Conservation (phyloP, 2,797 vertebrate genomes). For the Spondyliosoma cantharus region DNA sequence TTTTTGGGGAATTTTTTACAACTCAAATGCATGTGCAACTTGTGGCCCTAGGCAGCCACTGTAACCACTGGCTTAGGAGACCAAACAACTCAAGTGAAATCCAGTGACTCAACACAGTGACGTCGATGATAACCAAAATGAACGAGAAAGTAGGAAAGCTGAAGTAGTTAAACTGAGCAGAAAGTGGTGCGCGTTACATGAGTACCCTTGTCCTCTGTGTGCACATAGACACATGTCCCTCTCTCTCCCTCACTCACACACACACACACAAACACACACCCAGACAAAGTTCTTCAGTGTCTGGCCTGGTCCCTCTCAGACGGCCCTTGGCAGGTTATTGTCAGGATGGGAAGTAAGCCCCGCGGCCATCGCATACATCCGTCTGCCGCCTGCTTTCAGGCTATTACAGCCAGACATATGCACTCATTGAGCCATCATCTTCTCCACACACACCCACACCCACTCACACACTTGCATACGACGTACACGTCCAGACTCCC, state of each 20-base stretch:
- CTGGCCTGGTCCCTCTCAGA: slow-evolving; percentile 34
- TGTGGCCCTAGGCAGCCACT: background rate
- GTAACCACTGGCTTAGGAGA: background rate
- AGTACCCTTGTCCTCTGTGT: background rate
- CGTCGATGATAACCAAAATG: background rate
- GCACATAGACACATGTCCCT: background rate
- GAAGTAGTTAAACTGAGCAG: background rate
- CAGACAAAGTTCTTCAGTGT: background rate
- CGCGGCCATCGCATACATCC: slow-evolving; percentile 13
- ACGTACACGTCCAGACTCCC: slow-evolving; percentile 34
- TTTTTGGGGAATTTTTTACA: too few relatives aligned
- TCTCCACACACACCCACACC: slow-evolving; percentile 29
- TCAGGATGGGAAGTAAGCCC: slow-evolving; percentile 32
- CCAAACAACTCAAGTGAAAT: background rate
- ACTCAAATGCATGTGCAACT: background rate
- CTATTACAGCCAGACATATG: slow-evolving; percentile 70
- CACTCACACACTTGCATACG: slow-evolving; percentile 1
- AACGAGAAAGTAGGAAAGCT: background rate
- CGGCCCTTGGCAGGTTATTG: slow-evolving; percentile 42
- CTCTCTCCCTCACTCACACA: background rate
- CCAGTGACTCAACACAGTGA: too few relatives aligned
- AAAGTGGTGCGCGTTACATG: background rate
- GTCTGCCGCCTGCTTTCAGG: slow-evolving; percentile 49
- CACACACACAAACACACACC: slow-evolving; percentile 18
- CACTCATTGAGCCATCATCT: slow-evolving; percentile 77